Base-by-base conservation (phyloP, 2,888 invertebrate species). In the Myopa testacea region DNA sequence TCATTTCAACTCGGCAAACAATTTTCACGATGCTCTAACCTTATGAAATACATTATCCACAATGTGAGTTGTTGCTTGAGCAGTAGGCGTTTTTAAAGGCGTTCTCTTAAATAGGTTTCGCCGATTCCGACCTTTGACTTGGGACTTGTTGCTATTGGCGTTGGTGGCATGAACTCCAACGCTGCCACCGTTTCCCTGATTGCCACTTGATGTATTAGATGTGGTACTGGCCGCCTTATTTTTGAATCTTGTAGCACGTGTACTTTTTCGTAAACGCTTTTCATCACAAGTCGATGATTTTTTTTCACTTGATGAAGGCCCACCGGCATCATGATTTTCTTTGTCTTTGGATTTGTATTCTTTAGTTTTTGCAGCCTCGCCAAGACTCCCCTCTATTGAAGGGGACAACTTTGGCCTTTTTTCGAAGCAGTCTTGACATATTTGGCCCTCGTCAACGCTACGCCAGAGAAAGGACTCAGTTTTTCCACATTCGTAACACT, bases 51-150 rank as follows among this genome's bases (percentile, higher is more conserved):
- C 91, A 84, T 93, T 94, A 78, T 95, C 93, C 81, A 95, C 95
- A 7, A 95, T 95, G 12, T 95, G 93, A 0, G 95, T 93, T 34
- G 95, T 95, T 0, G 96, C 94, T 19, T 95, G 94, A 12, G 95
- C 93, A 0, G 93, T 91, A 0, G 96, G 95, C 0, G 96, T 95
- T 88, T 95, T 96, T 4, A 94, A 91, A 0, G 96, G 95, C 38
- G 92, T 92, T 83, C 94, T 93, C 87, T 95, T 95, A 85, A 95
- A 95, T 78, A 96, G 92, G 75, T 93, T 92, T 79, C 96, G 90
- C 4, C 96, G 91, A 19, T 95, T 94, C 83, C 94, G 93, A 1
- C 95, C 95, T 85, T 95, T 92, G 40, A 80, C 80, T 62, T 83
- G 83, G 0, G 78, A 72, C 60, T 84, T 65, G 34, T 38, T 65